These are phyloP conservation scores for Apis laboriosa DNA, from an alignment of 1,140 invertebrate genomes.

Conservation along the genomic window DNA sequence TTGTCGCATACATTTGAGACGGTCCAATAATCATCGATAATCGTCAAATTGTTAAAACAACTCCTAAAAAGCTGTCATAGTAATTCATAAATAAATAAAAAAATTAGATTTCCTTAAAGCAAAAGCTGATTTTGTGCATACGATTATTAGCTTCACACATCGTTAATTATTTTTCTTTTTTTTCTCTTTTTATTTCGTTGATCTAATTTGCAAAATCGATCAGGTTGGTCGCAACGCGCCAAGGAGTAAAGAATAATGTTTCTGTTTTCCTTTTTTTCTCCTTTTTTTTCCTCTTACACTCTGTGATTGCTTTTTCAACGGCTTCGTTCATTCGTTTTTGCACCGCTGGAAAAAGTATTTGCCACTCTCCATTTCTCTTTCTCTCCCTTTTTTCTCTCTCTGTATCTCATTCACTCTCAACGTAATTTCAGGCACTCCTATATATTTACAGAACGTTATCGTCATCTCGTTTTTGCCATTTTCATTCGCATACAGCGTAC, in stretches of 20 bases:
- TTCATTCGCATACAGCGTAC: neutral
- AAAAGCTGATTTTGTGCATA: conserved; percentile 44
- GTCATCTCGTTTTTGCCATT: neutral
- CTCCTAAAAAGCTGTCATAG: too few relatives aligned
- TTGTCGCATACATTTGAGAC: too few relatives aligned
- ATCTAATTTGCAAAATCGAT: neutral
- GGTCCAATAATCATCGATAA: neutral
- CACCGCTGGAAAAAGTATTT: conserved; percentile 23
- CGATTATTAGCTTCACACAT: conserved; percentile 36
- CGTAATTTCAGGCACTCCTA: conserved; percentile 41
- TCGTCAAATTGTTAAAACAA: neutral
- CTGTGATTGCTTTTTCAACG: neutral
- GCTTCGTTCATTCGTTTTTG: conserved; percentile 2
- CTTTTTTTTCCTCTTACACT: neutral
- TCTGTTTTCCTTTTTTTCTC: neutral
- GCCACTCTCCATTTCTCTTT: neutral
- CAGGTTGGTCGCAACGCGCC: neutral
- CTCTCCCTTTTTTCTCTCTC: neutral
- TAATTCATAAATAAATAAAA: neutral
- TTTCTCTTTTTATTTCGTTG: neutral
- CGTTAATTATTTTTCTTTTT: neutral
- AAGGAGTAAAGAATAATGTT: neutral
- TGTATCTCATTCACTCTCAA: neutral
- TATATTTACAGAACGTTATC: conserved; percentile 31
- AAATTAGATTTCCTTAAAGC: conserved; percentile 6